These are phyloP conservation scores for Nesometra sesokonis DNA, from an alignment of 35 echinoderm and acorn worm species.

Conservation along the genomic window DNA sequence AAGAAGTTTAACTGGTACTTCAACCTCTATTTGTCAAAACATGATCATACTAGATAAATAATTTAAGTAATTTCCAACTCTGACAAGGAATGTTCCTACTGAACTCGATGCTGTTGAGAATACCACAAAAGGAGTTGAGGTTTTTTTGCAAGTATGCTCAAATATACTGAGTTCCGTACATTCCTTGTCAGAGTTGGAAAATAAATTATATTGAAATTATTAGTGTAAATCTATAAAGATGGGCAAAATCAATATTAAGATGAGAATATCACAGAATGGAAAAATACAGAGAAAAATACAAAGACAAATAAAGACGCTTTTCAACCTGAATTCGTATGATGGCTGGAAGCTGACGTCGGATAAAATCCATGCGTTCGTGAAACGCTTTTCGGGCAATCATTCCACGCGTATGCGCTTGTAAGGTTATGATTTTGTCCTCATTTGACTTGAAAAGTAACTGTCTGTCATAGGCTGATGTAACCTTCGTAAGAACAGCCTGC, in stretches of 20 bases:
- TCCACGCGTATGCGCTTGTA: constrained; percentile 81
- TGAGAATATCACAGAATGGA: neutral
- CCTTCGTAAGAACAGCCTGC: constrained; percentile 60
- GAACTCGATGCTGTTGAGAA: too few species aligned
- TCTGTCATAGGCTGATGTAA: constrained; percentile 62
- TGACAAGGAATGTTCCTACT: too few species aligned
- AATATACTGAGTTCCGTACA: too few species aligned
- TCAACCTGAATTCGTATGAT: constrained; percentile 82
- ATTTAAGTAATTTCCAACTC: too few species aligned
- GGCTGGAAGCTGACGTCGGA: constrained; percentile 73
- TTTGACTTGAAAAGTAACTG: constrained; percentile 87
- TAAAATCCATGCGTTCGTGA: constrained; percentile 64
- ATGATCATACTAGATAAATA: too few species aligned
- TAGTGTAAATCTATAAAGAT: neutral
- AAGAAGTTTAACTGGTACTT: too few species aligned
- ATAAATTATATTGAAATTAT: too few species aligned
- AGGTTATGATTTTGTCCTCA: constrained; percentile 58
- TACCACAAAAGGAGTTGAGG: too few species aligned
- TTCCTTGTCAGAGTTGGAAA: too few species aligned
- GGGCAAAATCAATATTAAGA: neutral
- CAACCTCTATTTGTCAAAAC: too few species aligned
- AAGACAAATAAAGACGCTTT: neutral
- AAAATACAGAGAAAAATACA: neutral
- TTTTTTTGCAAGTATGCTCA: too few species aligned
- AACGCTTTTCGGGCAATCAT: constrained; percentile 48